Percentiles rank a stretch among this genome's conserved stretches.
phyloP scores from a whole-genome alignment of 2,113 vertebrate species.

The Montifringilla adamsi region DNA sequence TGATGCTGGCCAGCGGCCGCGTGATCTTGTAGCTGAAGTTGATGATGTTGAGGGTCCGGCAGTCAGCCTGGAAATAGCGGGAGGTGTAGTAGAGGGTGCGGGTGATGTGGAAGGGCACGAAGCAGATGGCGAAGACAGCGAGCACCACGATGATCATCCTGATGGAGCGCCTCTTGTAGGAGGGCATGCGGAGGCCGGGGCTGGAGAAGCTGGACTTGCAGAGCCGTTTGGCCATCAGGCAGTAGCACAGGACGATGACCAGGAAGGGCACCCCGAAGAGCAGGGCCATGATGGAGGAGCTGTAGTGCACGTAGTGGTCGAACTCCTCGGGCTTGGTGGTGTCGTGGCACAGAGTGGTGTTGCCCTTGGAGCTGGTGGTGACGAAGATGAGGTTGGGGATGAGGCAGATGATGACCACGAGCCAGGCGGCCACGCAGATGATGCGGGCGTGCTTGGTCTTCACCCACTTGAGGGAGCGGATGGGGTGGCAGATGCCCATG shows the following conservation, averaged over 20 bases:
- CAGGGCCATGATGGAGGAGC: conserved; percentile 83
- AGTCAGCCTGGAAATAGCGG: conserved; percentile 78
- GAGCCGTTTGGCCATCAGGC: conserved; percentile 83
- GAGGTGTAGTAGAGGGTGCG: conserved; percentile 87
- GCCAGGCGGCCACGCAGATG: conserved; percentile 80
- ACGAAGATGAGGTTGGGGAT: conserved; percentile 90
- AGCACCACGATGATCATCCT: conserved; percentile 85
- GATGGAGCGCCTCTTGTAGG: conserved; percentile 80
- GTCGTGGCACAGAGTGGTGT: conserved; percentile 88
- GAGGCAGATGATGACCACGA: conserved; percentile 77
- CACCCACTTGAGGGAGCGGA: conserved; percentile 75
- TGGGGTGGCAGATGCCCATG: conserved; percentile 90
- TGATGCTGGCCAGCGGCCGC: conserved; percentile 87
- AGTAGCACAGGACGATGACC: conserved; percentile 86
- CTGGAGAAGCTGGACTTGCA: conserved; percentile 66
- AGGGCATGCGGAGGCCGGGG: conserved; percentile 17
- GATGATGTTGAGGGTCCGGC: conserved; percentile 81
- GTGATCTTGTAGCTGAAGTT: conserved; percentile 93
- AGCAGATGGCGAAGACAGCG: conserved; percentile 86
- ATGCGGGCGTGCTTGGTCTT: conserved; percentile 79
- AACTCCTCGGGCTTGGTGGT: conserved; percentile 85
- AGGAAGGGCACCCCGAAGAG: conserved; percentile 87
- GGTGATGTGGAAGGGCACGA: conserved; percentile 93
- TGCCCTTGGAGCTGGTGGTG: conserved; percentile 80
- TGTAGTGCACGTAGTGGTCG: conserved; percentile 83